phyloP scores from a whole-genome alignment of 2,888 invertebrate genomes.

The Serrognathus titanus region DNA sequence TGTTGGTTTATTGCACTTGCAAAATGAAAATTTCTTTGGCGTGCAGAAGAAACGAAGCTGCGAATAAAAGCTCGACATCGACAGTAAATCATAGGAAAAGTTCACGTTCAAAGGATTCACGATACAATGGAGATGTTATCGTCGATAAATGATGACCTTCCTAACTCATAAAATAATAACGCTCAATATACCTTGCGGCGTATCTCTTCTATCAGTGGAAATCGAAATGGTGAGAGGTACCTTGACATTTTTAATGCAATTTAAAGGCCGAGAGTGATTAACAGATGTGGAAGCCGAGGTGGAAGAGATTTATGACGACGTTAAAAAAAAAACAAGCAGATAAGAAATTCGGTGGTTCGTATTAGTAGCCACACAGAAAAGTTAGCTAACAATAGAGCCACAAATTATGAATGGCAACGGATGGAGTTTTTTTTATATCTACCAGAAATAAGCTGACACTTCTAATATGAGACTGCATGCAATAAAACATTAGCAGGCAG shows the following conservation, averaged over 20 bases:
- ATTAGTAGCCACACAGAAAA: background rate
- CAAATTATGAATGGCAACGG: background rate
- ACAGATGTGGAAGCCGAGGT: conserved; percentile 6
- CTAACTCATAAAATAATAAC: conserved; percentile 23
- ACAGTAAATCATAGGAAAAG: conserved; percentile 17
- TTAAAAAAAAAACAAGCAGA: conserved; percentile 18
- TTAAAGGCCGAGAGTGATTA: conserved; percentile 25
- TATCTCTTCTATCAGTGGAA: conserved; percentile 19
- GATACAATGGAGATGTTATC: conserved; percentile 22
- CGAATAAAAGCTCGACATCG: no score
- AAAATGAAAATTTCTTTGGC: no score
- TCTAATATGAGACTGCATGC: no score
- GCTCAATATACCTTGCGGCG: conserved; percentile 11
- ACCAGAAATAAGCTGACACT: background rate
- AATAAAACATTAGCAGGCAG: no score
- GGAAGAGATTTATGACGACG: conserved; percentile 21
- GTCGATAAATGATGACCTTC: conserved; percentile 18
- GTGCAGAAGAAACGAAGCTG: no score
- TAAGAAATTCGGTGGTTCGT: conserved; percentile 5
- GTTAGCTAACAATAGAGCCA: background rate
- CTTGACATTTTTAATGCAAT: conserved; percentile 25
- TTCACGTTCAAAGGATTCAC: conserved; percentile 20
- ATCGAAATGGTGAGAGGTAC: conserved; percentile 21
- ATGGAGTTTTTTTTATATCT: background rate
- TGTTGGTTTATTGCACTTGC: no score